Evolutionary conservation across 2,888 invertebrate genomes (phyloP).

Genomic region (Lycocerus yunnanus): DNA sequence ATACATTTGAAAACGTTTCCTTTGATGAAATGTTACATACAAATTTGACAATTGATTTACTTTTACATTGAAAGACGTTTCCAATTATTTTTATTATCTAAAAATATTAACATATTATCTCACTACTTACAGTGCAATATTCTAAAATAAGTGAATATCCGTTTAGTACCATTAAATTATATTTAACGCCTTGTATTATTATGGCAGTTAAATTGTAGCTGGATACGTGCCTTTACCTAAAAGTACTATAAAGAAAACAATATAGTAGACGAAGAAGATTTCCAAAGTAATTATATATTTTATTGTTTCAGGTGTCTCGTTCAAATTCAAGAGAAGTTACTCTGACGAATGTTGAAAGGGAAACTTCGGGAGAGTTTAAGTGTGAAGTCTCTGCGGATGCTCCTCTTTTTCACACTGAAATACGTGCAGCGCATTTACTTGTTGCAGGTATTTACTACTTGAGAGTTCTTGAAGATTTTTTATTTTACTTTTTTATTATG

Average conservation of each 20-base stretch:
- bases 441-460: slow-evolving; percentile 53
- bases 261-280: slow-evolving; percentile 1
- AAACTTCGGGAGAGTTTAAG: slow-evolving; percentile 61
- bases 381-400: slow-evolving; percentile 65
- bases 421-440: slow-evolving; percentile 59
- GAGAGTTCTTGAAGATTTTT: background rate
- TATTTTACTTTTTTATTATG: background rate
- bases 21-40: background rate
- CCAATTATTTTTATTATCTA: background rate
- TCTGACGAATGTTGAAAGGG: slow-evolving; percentile 59
- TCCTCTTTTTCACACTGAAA: slow-evolving; percentile 62
- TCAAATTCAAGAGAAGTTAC: slow-evolving; percentile 62
- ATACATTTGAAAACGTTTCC: slow-evolving; percentile 25
- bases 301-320: slow-evolving; percentile 55
- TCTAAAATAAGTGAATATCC: background rate
- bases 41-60: slow-evolving; percentile 6
- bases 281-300: slow-evolving; percentile 27
- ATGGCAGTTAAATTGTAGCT: background rate
- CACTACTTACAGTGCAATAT: background rate
- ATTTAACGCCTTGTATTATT: background rate
- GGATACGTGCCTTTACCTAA: background rate
- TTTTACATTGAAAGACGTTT: background rate
- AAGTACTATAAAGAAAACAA: background rate
- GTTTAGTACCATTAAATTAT: background rate
- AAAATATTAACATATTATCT: background rate